Evolutionary conservation across 2,113 vertebrate genomes (phyloP).

Genomic region (Gymnobelideus leadbeateri): DNA sequence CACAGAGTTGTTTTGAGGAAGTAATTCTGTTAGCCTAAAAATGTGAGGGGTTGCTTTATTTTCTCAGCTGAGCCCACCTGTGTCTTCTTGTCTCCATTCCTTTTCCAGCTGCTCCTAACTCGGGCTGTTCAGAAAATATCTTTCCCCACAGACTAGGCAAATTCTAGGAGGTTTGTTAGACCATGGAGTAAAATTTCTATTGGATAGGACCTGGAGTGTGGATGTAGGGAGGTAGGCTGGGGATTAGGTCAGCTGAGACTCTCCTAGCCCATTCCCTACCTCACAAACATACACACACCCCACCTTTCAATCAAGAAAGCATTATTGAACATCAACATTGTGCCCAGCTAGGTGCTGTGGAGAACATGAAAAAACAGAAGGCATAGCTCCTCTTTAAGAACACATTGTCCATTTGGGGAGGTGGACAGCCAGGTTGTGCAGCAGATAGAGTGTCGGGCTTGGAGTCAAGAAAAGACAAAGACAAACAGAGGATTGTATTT

Average conservation of each 20-base stretch:
- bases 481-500: too few species aligned
- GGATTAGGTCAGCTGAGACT: fast-evolving
- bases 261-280: fast-evolving
- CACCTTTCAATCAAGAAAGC: fast-evolving
- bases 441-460: too few species aligned
- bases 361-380: fast-evolving
- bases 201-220: not conserved
- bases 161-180: not conserved
- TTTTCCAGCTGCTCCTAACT: not conserved
- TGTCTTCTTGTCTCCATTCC: not conserved
- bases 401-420: not conserved
- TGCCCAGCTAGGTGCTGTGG: not conserved
- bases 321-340: too few species aligned
- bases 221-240: not conserved
- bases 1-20: not conserved
- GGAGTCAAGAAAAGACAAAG: too few species aligned
- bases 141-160: not conserved
- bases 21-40: not conserved
- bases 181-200: not conserved
- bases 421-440: not conserved
- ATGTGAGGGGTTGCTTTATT: not conserved
- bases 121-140: not conserved
- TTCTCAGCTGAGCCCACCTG: not conserved
- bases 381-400: not conserved
- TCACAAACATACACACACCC: not conserved